Evolutionary conservation across 2,113 vertebrate genomes (phyloP).

Genomic region (Mesitornis unicolor): DNA sequence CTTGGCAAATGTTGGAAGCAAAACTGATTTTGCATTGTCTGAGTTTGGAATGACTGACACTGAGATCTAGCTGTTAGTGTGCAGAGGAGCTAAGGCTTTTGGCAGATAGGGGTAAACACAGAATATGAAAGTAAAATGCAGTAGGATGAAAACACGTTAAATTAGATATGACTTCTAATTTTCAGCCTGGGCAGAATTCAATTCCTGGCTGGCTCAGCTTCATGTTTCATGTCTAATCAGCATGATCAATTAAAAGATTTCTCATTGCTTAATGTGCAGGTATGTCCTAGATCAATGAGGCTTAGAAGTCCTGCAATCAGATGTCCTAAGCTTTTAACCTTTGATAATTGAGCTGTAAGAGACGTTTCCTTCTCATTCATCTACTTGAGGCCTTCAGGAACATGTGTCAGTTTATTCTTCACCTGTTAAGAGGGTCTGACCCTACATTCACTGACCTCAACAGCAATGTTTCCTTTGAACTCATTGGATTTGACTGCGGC

Average conservation of each 20-base stretch:
- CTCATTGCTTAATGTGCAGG: not conserved
- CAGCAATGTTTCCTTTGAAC: not conserved
- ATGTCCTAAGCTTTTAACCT: not conserved
- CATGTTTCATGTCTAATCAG: not conserved
- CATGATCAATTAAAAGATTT: not conserved
- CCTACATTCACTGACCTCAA: not conserved
- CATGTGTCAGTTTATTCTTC: not conserved
- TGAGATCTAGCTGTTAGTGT: not conserved
- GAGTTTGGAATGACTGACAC: not conserved
- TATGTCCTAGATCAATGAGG: not conserved
- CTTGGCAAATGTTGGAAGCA: not conserved
- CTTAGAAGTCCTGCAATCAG: not conserved
- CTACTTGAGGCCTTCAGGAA: not conserved
- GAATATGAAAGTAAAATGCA: not conserved
- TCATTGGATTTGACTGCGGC: not conserved
- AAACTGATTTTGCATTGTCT: constrained; percentile 39
- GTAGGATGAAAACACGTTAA: not conserved
- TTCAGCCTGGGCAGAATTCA: not conserved
- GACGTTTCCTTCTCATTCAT: not conserved
- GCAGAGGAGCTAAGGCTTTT: not conserved
- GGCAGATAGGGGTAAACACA: not conserved
- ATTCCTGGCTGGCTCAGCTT: not conserved
- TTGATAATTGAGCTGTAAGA: not conserved
- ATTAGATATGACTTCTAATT: not conserved
- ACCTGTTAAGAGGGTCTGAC: not conserved